Evolutionary conservation across 1,140 invertebrate species (phyloP).

Genomic region (Uloborus diversus): DNA sequence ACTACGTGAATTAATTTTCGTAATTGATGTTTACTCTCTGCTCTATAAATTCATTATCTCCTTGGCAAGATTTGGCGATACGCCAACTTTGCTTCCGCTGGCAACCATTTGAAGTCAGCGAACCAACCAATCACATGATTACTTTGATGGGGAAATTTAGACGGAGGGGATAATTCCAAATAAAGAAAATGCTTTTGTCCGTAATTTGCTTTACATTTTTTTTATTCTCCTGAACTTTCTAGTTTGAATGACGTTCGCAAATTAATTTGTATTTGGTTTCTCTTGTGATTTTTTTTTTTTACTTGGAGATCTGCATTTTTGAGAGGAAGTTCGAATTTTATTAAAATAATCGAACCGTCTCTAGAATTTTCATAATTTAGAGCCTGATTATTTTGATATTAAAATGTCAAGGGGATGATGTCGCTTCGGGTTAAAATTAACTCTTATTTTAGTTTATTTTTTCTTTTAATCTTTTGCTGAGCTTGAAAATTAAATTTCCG

Average conservation of each 20-base stretch:
- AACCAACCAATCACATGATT: slow-evolving; percentile 25
- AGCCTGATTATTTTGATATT: too few relatives aligned
- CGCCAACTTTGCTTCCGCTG: background rate
- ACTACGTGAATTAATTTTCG: slow-evolving; percentile 29
- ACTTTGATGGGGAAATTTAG: too few relatives aligned
- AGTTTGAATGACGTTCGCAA: slow-evolving; percentile 28
- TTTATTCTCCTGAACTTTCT: background rate
- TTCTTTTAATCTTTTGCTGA: too few relatives aligned
- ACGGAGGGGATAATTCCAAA: background rate
- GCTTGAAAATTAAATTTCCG: too few relatives aligned
- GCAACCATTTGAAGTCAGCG: slow-evolving; percentile 23
- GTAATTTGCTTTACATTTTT: slow-evolving; percentile 13
- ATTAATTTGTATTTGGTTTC: slow-evolving; percentile 35
- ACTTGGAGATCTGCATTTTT: slow-evolving; percentile 6
- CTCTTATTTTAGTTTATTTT: too few relatives aligned
- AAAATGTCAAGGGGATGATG: too few relatives aligned
- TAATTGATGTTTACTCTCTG: slow-evolving; percentile 19
- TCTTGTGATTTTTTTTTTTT: background rate
- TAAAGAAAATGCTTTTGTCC: slow-evolving; percentile 8
- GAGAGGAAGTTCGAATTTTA: too few relatives aligned
- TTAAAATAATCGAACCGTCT: slow-evolving; percentile 17
- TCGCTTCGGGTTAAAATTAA: too few relatives aligned
- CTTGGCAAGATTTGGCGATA: slow-evolving; percentile 33
- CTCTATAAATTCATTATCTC: slow-evolving; percentile 35
- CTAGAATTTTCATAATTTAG: too few relatives aligned